Percentiles rank a stretch among this genome's conserved stretches.
phyloP scores from a whole-genome alignment of 2,888 invertebrate genomes.

The Entomobrya proxima region DNA sequence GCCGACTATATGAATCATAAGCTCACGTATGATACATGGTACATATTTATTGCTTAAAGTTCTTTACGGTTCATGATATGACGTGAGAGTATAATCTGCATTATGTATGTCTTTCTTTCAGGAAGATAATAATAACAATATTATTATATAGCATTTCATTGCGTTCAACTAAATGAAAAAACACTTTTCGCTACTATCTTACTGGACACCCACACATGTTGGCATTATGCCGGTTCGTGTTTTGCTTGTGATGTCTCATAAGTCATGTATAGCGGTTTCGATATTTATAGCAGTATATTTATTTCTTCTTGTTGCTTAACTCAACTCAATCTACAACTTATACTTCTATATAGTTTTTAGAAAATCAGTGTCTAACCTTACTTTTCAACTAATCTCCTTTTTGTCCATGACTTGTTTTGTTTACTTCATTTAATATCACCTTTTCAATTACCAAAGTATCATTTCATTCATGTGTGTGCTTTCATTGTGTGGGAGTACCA shows the following conservation, averaged over 20 bases:
- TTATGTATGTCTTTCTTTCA: neutral
- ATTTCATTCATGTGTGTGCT: slow-evolving; percentile 7
- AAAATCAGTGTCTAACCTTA: neutral
- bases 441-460: slow-evolving; percentile 35
- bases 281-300: no score
- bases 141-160: neutral
- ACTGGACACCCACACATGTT: slow-evolving; percentile 55
- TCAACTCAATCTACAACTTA: no score
- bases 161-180: neutral
- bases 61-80: neutral
- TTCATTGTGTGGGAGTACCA: neutral
- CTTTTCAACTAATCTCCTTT: neutral
- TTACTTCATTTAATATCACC: neutral
- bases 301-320: no score
- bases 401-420: slow-evolving; percentile 61
- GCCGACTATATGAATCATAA: neutral
- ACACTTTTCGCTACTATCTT: neutral
- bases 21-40: neutral
- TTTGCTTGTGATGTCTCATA: neutral
- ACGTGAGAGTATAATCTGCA: neutral
- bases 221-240: slow-evolving; percentile 48
- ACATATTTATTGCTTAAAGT: neutral
- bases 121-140: slow-evolving; percentile 21
- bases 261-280: neutral
- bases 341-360: neutral